A percentile compares a stretch with the other conserved stretches of the same genome.
phyloP scores from a whole-genome alignment of 53 echinoderm and acorn worm genomes.

The Pentamera pediparva region DNA sequence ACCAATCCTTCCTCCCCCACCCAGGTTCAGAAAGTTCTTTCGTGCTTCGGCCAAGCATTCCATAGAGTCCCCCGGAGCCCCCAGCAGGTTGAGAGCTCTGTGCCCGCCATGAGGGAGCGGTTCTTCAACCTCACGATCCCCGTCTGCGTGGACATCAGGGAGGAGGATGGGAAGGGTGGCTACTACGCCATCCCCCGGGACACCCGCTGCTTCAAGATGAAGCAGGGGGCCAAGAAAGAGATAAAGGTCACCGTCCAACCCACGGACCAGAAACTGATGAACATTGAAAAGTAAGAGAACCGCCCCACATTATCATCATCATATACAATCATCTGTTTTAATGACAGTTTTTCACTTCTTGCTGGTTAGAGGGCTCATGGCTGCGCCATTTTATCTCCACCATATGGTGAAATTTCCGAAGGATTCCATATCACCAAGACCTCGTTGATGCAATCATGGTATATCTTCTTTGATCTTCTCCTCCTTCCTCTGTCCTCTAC shows the following conservation, averaged over 20 bases:
- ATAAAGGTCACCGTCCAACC: conserved; percentile 83
- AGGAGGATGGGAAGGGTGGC: conserved; percentile 88
- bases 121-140: conserved; percentile 78
- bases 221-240: conserved; percentile 81
- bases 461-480: too few relatives aligned
- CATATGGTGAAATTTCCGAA: too few relatives aligned
- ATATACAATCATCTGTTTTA: too few relatives aligned
- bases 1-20: not conserved
- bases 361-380: too few relatives aligned
- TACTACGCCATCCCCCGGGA: conserved; percentile 82
- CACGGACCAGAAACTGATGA: conserved; percentile 60
- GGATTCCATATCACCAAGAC: too few relatives aligned
- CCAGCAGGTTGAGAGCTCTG: conserved; percentile 67
- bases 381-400: too few relatives aligned
- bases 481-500: too few relatives aligned
- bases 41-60: conserved; percentile 91
- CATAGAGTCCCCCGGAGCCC: conserved; percentile 87
- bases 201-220: conserved; percentile 84
- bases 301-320: not conserved
- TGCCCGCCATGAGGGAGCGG: conserved; percentile 54
- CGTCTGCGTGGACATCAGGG: conserved; percentile 82
- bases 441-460: too few relatives aligned
- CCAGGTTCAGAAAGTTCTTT: conserved; percentile 86
- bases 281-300: conserved; percentile 68
- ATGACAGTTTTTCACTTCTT: too few relatives aligned